Conservation (phyloP, 1,140 invertebrate species). For the Zaprionus ornatus region DNA sequence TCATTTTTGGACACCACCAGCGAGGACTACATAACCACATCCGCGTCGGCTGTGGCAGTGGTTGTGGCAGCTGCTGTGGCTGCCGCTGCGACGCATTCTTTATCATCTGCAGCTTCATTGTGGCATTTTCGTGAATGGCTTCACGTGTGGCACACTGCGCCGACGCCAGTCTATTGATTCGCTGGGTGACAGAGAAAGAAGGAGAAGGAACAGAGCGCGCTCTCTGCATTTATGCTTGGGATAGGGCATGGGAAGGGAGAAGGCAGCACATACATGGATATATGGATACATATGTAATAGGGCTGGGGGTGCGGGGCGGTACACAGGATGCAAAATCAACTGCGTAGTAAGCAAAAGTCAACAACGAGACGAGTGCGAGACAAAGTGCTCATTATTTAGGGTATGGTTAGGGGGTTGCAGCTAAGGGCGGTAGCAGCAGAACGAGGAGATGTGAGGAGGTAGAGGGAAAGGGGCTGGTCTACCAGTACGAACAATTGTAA, state of each 20-base stretch:
- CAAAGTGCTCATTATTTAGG: slow-evolving; percentile 30
- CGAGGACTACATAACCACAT: slow-evolving; percentile 5
- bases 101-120: slow-evolving; percentile 31
- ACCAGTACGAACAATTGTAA: slow-evolving; percentile 41
- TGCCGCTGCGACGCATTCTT: slow-evolving; percentile 18
- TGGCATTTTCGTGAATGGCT: slow-evolving; percentile 67
- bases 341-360: slow-evolving; percentile 79
- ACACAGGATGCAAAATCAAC: slow-evolving; percentile 73
- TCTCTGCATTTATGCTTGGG: slow-evolving; percentile 57
- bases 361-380: slow-evolving; percentile 43
- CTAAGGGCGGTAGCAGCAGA: neutral
- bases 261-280: neutral
- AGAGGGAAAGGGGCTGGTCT: neutral
- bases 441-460: neutral
- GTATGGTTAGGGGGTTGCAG: slow-evolving; percentile 25
- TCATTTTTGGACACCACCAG: slow-evolving; percentile 14
- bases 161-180: slow-evolving; percentile 66
- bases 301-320: slow-evolving; percentile 46
- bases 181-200: neutral
- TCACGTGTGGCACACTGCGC: slow-evolving; percentile 51
- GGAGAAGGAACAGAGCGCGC: neutral
- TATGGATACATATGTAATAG: slow-evolving; percentile 29
- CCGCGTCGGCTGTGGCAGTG: neutral
- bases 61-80: slow-evolving; percentile 1
- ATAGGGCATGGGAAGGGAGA: slow-evolving; percentile 65